Conservation (phyloP, 2,113 vertebrate genomes). For the Cacatua alba region DNA sequence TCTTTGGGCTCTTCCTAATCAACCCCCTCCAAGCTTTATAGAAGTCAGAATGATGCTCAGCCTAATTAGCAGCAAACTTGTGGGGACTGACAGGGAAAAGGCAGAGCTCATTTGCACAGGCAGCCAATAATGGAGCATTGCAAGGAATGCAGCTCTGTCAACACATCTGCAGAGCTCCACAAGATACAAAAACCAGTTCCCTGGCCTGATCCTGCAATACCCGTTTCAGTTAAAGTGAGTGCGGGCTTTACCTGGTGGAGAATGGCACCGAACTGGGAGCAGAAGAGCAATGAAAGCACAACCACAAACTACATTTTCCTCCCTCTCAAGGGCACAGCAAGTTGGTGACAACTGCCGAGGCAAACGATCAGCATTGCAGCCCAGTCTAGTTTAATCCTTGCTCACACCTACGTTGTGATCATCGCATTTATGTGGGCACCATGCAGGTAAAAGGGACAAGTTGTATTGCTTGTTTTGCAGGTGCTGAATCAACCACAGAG, state of each 20-base stretch:
- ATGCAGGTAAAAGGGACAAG: neutral
- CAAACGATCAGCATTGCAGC: too few relatives aligned
- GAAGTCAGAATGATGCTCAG: slow-evolving; percentile 10
- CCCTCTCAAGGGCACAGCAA: neutral
- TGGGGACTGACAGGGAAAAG: neutral
- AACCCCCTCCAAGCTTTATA: neutral
- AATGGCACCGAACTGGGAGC: neutral
- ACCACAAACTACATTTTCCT: neutral
- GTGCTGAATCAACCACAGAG: neutral
- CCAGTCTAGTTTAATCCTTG: neutral
- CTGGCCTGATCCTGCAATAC: neutral
- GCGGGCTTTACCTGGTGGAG: neutral
- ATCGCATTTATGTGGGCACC: fast-evolving
- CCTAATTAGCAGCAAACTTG: slow-evolving; percentile 37
- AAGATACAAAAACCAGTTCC: neutral
- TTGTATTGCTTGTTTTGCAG: neutral
- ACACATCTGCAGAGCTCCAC: neutral
- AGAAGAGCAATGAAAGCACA: fast-evolving
- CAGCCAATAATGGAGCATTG: neutral
- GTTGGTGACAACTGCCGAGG: neutral
- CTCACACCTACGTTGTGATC: neutral
- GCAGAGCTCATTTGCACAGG: neutral
- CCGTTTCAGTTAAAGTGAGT: neutral
- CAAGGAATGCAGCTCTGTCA: neutral
- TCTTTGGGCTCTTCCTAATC: neutral